Percentiles rank a stretch among this genome's conserved stretches.
phyloP scores from a whole-genome alignment of 2,797 vertebrate species.

The Podargus strigoides region DNA sequence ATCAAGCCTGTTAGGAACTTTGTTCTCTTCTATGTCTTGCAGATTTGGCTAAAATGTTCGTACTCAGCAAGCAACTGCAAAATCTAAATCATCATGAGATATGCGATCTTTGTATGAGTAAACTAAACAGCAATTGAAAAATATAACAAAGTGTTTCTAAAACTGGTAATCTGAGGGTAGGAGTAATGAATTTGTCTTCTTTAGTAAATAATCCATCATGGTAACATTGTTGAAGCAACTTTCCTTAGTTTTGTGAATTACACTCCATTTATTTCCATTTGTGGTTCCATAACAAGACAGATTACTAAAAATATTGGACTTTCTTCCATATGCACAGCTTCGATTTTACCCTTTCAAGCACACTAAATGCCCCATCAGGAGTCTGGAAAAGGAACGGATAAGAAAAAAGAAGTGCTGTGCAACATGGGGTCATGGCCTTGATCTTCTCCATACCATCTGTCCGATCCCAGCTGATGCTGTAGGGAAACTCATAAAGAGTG shows the following conservation, averaged over 20 bases:
- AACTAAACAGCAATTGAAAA: not conserved
- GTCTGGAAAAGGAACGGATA: not conserved
- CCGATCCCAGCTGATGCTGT: not conserved
- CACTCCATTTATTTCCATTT: not conserved
- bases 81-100: not conserved
- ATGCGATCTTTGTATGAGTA: not conserved
- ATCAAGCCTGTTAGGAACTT: not conserved
- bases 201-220: not conserved
- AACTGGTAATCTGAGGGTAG: not conserved
- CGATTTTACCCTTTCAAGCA: not conserved
- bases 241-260: not conserved
- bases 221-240: not conserved
- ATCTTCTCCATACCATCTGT: conserved; percentile 20
- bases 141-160: not conserved
- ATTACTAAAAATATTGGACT: not conserved
- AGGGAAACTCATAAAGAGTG: not conserved
- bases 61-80: not conserved
- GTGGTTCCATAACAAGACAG: not conserved
- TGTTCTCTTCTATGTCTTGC: not conserved
- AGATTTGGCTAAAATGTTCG: not conserved
- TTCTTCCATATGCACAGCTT: not conserved
- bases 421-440: not conserved
- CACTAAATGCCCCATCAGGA: not conserved
- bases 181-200: not conserved
- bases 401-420: not conserved